Percentiles rank a stretch among this genome's conserved stretches.
Conservation (phyloP, 2,888 invertebrate species). For the Osedax fenrisi region DNA sequence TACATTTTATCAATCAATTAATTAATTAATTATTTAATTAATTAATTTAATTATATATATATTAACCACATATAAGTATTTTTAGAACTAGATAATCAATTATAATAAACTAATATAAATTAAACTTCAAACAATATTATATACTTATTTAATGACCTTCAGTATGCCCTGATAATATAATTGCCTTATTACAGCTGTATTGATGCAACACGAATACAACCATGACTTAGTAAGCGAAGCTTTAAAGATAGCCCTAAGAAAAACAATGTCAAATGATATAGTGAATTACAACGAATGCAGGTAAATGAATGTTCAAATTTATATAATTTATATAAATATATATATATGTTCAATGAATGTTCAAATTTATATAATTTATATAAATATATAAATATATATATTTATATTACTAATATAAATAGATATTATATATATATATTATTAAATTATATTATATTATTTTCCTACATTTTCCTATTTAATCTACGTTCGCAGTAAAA, state of each 20-base stretch:
- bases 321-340: neutral
- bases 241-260: neutral
- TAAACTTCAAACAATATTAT: neutral
- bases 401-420: neutral
- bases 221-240: neutral
- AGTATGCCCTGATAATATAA: no score
- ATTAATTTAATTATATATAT: neutral
- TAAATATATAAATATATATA: neutral
- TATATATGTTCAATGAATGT: neutral
- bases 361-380: neutral
- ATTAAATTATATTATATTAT: no score
- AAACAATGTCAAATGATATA: neutral
- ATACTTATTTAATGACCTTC: neutral
- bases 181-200: neutral
- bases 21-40: neutral
- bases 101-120: neutral
- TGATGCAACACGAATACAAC: neutral
- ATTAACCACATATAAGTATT: neutral
- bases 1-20: no score
- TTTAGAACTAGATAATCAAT: no score
- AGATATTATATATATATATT: no score
- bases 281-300: neutral
- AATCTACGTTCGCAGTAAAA: no score
- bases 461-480: no score
- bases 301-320: neutral